Conservation (phyloP, 2,888 invertebrate genomes). For the Athripsodes cinereus region DNA sequence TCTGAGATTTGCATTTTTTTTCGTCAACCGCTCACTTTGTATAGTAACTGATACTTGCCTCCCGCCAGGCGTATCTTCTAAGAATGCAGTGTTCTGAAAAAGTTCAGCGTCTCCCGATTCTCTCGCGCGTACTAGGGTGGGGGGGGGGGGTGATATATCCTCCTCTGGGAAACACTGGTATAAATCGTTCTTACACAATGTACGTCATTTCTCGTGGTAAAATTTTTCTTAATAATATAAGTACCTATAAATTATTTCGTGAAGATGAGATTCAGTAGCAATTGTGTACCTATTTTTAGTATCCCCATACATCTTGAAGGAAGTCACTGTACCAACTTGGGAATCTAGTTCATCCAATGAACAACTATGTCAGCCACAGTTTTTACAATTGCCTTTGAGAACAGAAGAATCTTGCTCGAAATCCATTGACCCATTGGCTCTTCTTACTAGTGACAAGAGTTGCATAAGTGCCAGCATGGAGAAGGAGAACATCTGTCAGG, state of each 20-base stretch:
- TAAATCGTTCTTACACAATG: no score
- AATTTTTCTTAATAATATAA: no score
- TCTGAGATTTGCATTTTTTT: no score
- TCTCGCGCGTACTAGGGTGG: no score
- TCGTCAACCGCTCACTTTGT: no score
- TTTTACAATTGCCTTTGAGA: conserved; percentile 48
- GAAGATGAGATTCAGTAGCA: neutral
- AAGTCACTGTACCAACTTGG: conserved; percentile 18
- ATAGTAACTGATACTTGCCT: no score
- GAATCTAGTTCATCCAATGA: conserved; percentile 14
- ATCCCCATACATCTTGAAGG: conserved; percentile 4
- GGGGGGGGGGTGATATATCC: no score
- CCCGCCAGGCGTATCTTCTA: no score
- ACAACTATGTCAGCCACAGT: conserved; percentile 42
- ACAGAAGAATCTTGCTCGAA: conserved; percentile 40
- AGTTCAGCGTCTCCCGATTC: no score
- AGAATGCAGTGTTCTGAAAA: no score
- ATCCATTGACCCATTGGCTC: conserved; percentile 33
- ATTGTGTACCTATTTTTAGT: conserved; percentile 5
- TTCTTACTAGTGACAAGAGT: conserved; percentile 47
- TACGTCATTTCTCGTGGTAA: no score
- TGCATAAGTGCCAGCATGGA: conserved; percentile 51
- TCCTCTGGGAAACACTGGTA: no score
- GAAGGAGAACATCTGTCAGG: conserved; percentile 41
- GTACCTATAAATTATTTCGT: neutral